Conservation (phyloP, 2,113 vertebrate genomes). For the Anser brachyrhynchus region DNA sequence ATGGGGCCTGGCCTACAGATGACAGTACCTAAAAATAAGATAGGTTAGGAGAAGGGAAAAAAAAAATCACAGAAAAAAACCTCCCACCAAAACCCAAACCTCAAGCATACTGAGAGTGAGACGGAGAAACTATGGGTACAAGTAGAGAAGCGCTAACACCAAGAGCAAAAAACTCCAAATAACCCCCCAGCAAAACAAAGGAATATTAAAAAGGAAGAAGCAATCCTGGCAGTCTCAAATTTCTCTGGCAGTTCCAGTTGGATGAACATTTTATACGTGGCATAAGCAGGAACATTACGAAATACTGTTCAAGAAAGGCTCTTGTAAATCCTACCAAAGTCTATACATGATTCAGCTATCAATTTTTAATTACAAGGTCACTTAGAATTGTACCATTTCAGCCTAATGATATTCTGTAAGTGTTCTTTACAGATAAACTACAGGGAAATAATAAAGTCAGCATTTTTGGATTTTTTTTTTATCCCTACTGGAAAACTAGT, state of each 20-base stretch:
- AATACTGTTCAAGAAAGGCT: neutral
- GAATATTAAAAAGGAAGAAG: neutral
- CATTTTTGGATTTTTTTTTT: neutral
- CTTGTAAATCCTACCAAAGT: neutral
- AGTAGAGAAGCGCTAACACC: neutral
- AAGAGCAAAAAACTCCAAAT: neutral
- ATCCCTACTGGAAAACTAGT: neutral
- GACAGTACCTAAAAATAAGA: neutral
- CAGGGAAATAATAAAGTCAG: neutral
- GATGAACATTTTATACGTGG: neutral
- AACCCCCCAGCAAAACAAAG: neutral
- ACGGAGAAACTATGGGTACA: neutral
- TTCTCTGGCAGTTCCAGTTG: neutral
- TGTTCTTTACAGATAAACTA: neutral
- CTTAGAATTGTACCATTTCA: neutral
- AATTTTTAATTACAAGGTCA: neutral
- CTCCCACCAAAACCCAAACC: neutral
- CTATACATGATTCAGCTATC: neutral
- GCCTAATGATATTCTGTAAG: neutral
- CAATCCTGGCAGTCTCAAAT: neutral
- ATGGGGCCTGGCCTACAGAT: neutral
- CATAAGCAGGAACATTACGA: neutral
- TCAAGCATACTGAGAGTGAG: neutral
- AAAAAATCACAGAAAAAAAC: neutral
- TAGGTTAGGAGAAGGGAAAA: neutral